Percentiles rank a stretch among this genome's conserved stretches.
phyloP scores from a whole-genome alignment of 2,888 invertebrate species.

The Tenthredo notha region DNA sequence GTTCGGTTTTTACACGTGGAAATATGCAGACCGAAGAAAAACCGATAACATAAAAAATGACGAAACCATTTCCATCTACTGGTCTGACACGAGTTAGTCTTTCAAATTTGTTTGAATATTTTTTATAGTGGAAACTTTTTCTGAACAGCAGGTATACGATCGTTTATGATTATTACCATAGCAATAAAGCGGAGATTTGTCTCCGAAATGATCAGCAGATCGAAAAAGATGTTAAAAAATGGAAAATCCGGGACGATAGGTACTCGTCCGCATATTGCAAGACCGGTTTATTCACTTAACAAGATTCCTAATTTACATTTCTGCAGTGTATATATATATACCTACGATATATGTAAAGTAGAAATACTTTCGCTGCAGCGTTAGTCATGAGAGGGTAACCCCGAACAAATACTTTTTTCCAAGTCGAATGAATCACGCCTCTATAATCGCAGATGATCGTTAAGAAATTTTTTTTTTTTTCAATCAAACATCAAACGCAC shows the following conservation, averaged over 20 bases:
- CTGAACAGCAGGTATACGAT: too few relatives aligned
- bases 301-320: neutral
- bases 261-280: neutral
- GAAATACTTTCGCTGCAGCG: conserved; percentile 8
- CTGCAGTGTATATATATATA: neutral
- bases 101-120: neutral
- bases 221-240: neutral
- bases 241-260: neutral
- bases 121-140: neutral
- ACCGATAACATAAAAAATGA: neutral
- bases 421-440: conserved; percentile 15
- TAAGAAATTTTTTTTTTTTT: neutral
- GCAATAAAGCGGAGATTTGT: too few relatives aligned
- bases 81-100: neutral
- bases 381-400: conserved; percentile 33
- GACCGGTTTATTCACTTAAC: neutral
- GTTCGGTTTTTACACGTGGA: neutral
- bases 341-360: neutral
- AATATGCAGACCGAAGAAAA: neutral
- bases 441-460: neutral
- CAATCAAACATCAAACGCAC: neutral
- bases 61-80: neutral
- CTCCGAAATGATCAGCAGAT: neutral
- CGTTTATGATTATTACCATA: too few relatives aligned
- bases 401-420: neutral